phyloP scores from a whole-genome alignment of 2,797 vertebrate genomes.

The Catharus ustulatus region DNA sequence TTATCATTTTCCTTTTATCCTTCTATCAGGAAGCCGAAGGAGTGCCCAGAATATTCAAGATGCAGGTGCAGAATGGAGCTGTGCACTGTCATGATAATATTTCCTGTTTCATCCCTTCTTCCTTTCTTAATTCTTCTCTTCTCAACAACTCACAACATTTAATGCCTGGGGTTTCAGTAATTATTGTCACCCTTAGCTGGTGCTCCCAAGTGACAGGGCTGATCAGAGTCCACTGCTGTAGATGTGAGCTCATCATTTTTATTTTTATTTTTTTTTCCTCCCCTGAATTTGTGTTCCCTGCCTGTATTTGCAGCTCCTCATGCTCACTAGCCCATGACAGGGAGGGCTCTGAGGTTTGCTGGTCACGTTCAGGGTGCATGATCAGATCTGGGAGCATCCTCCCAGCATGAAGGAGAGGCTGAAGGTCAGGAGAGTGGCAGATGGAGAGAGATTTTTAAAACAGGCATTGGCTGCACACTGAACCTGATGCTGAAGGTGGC shows the following conservation, averaged over 20 bases:
- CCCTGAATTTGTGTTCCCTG: not conserved
- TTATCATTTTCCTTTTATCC: not conserved
- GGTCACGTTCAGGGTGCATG: not conserved
- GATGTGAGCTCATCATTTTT: not conserved
- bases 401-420: not conserved
- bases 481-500: not conserved
- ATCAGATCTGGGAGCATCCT: not conserved
- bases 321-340: not conserved
- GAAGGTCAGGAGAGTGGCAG: not conserved
- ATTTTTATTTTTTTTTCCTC: not conserved
- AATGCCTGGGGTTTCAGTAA: not conserved
- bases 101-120: not conserved
- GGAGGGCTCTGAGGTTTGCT: not conserved
- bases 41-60: not conserved
- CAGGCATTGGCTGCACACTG: not conserved
- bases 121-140: not conserved
- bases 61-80: not conserved
- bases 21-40: fast-evolving
- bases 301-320: not conserved
- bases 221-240: not conserved
- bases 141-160: not conserved
- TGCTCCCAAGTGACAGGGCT: not conserved
- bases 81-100: not conserved
- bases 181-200: not conserved
- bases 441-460: not conserved